A percentile compares a stretch with the other conserved stretches of the same genome.
Evolutionary conservation across 2,888 invertebrate species (phyloP).

Genomic region (Vannuccia rotundouncinata): DNA sequence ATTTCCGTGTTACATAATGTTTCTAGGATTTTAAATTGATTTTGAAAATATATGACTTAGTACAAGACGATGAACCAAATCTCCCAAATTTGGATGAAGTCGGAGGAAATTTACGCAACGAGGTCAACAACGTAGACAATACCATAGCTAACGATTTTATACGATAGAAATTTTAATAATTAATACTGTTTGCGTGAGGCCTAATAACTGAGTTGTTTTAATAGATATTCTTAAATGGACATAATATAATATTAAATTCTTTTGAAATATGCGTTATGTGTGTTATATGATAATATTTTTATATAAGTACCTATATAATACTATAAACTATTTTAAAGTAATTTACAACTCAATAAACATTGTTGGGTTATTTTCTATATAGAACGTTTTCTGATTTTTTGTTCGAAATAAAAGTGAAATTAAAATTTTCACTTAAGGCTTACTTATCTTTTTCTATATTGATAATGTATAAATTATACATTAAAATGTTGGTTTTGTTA

Average conservation of each 20-base stretch:
- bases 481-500: background rate
- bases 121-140: background rate
- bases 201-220: background rate
- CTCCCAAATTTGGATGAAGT: background rate
- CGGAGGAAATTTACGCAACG: background rate
- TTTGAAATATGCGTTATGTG: background rate
- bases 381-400: background rate
- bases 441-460: background rate
- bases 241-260: background rate
- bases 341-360: too few relatives aligned
- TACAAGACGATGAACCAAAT: background rate
- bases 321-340: background rate
- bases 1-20: background rate
- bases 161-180: background rate
- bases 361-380: background rate
- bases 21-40: background rate
- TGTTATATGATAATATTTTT: too few relatives aligned
- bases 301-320: background rate
- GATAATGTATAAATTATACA: background rate
- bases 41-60: background rate
- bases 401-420: background rate
- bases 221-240: background rate
- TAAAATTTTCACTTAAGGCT: background rate
- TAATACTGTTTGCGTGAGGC: background rate
- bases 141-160: background rate